Evolutionary conservation across 1,140 invertebrate genomes (phyloP), one percentile per base, ranked within the genome.

Genomic region (Radopholus similis): DNA sequence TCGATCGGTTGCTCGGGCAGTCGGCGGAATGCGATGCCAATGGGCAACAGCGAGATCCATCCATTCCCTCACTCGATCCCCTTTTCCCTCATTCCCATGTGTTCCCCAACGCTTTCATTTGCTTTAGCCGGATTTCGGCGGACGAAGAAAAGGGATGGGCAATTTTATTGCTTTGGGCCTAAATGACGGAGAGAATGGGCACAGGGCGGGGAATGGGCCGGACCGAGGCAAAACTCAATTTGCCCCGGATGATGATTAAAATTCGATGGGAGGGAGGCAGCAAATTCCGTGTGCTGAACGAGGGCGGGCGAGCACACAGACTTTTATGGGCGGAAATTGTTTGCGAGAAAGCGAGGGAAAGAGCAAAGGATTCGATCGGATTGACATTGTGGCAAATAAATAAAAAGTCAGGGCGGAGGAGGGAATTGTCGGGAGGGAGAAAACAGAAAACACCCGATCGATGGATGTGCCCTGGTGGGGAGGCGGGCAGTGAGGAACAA

Each of bases 131-230:
- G n/a, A 51, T 51, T 51, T 21, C 4, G 44, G 1, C n/a, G 26
- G 44, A 15, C n/a, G 26, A 23, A 47, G 44, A 47, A 13, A 47
- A 23, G 44, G 6, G 42, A 47, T n/a, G 13, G 42, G 42, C 42
- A 47, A 51, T 51, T 51, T 51, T 51, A 51, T 51, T 51, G 47
- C 47, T 51, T 51, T 51, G 47, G 47, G 47, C 47, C 47, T 51
- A 51, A 51, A 51, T 51, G 47, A 51, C 15, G 47, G 47, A 28
- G 18, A 15, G 21, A 21, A 28, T 51, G 47, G 9, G 23, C 21
- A 15, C n/a, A 49, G 44, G 4, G 44, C 47, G 8, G 47, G 30
- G 30, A 26, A 40, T 40, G 38, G 30, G 47, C 21, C 30, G 30
- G 30, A 51, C 21, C 21, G n/a, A n/a, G n/a, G n/a, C n/a, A n/a